These are phyloP conservation scores for Xiphophorus birchmanni DNA, from an alignment of 2,797 vertebrate species.

Conservation along the genomic window DNA sequence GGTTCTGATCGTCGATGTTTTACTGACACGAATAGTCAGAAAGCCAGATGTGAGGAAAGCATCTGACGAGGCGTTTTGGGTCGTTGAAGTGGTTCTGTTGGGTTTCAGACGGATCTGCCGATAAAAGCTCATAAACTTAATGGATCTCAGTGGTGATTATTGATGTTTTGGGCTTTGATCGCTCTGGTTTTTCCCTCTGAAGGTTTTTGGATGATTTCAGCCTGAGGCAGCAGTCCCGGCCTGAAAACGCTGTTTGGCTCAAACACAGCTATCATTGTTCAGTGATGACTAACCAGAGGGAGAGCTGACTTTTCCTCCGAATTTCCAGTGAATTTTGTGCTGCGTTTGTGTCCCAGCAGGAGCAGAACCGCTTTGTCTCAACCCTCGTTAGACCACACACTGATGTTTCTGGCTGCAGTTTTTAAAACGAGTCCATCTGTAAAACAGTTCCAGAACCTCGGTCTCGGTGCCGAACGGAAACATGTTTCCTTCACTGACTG, in stretches of 20 bases:
- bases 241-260: neutral
- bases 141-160: neutral
- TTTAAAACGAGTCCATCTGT: neutral
- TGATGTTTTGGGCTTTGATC: neutral
- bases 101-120: neutral
- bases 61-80: neutral
- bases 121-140: neutral
- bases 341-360: neutral
- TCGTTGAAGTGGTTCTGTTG: neutral
- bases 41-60: neutral
- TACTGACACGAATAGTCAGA: too few species aligned
- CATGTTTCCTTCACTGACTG: too few species aligned
- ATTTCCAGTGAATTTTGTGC: neutral
- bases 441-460: neutral
- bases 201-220: neutral
- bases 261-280: neutral
- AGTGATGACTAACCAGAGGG: too few species aligned
- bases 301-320: neutral
- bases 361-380: neutral
- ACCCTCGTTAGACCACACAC: neutral
- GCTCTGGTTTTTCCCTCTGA: neutral
- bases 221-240: neutral
- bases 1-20: neutral
- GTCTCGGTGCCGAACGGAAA: too few species aligned
- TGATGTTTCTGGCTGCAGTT: neutral